These are phyloP conservation scores for Pristionchus mayeri DNA, from an alignment of 2,888 invertebrate species.

Conservation along the genomic window DNA sequence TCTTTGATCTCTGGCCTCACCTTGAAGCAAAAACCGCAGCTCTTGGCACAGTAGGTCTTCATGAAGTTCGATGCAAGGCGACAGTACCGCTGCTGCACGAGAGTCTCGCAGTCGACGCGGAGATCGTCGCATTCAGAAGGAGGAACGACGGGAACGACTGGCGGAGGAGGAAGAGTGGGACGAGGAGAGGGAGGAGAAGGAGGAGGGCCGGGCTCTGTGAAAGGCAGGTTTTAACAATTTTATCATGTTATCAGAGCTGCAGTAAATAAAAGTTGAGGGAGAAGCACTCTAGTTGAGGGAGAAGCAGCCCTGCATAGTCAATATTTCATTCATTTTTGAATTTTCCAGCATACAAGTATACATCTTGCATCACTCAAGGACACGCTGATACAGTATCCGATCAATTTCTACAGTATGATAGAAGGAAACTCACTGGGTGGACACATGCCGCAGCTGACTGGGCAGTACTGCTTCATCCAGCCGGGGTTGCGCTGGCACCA, in stretches of 20 bases:
- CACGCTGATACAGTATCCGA: background rate
- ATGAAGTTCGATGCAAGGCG: slow-evolving; percentile 66
- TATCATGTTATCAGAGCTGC: too few relatives aligned
- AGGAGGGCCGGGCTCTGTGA: background rate
- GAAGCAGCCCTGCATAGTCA: too few relatives aligned
- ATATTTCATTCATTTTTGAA: too few relatives aligned
- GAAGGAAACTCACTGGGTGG: slow-evolving; percentile 50
- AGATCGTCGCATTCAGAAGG: slow-evolving; percentile 71
- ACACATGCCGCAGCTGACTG: slow-evolving; percentile 69
- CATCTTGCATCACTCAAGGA: too few relatives aligned
- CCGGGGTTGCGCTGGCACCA: slow-evolving; percentile 74
- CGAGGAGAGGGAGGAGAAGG: slow-evolving; percentile 32
- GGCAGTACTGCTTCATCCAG: slow-evolving; percentile 74
- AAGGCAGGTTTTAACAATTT: background rate
- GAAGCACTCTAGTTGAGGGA: too few relatives aligned
- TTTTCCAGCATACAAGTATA: too few relatives aligned
- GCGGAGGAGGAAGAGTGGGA: slow-evolving; percentile 54
- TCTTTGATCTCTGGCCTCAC: background rate
- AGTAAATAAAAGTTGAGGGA: too few relatives aligned
- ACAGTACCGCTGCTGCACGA: slow-evolving; percentile 66
- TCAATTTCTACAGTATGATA: too few relatives aligned
- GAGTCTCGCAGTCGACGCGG: slow-evolving; percentile 69
- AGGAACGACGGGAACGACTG: slow-evolving; percentile 51
- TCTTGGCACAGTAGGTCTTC: slow-evolving; percentile 70
- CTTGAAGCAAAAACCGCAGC: slow-evolving; percentile 74